Conservation (phyloP, 2,888 invertebrate genomes). For the Salticus scenicus region DNA sequence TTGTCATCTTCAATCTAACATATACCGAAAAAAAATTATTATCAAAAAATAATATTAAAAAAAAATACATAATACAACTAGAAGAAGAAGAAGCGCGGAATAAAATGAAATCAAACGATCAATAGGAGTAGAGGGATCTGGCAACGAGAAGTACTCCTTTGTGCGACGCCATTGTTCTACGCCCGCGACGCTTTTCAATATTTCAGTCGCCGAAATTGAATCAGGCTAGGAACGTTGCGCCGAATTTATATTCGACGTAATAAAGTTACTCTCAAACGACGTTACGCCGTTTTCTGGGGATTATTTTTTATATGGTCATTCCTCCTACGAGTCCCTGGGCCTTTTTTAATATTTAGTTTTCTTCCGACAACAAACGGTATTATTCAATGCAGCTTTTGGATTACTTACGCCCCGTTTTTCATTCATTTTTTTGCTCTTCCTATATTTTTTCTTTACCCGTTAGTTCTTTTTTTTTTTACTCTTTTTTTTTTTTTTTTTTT, state of each 20-base stretch:
- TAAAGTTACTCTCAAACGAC: slow-evolving; percentile 66
- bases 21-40: slow-evolving; percentile 61
- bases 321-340: slow-evolving; percentile 46
- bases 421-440: not conserved
- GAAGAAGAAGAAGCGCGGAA: slow-evolving; percentile 33
- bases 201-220: slow-evolving; percentile 68
- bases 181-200: slow-evolving; percentile 69
- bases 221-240: slow-evolving; percentile 49
- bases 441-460: not conserved
- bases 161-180: slow-evolving; percentile 69
- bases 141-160: slow-evolving; percentile 68
- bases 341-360: slow-evolving; percentile 64
- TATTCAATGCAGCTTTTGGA: slow-evolving; percentile 55
- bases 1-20: slow-evolving; percentile 67
- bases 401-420: slow-evolving; percentile 29
- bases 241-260: slow-evolving; percentile 69
- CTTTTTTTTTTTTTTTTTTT: not conserved
- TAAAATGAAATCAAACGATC: slow-evolving; percentile 70
- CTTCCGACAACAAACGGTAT: slow-evolving; percentile 43
- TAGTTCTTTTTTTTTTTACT: not conserved
- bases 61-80: slow-evolving; percentile 33
- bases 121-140: slow-evolving; percentile 65
- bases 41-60: slow-evolving; percentile 48
- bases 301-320: slow-evolving; percentile 67
- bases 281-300: slow-evolving; percentile 66